Evolutionary conservation across 1,140 invertebrate species (phyloP).

Genomic region (Drosophila willistoni): DNA sequence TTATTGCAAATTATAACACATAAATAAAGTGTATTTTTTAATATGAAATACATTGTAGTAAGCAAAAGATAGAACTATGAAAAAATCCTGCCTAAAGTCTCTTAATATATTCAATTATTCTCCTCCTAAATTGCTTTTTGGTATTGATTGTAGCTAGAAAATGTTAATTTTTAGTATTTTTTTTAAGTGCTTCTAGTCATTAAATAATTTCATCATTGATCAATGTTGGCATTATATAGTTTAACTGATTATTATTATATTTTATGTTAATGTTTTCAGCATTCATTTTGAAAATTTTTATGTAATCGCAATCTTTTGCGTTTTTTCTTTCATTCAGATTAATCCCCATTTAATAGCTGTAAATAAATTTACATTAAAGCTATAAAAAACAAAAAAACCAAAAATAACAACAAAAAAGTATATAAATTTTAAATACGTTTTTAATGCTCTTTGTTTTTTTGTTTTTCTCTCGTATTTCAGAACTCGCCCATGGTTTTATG

Average conservation of each 20-base stretch:
- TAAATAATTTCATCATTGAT: too few species aligned
- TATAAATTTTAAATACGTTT: conserved; percentile 8
- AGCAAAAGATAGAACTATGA: too few species aligned
- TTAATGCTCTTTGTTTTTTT: conserved; percentile 20
- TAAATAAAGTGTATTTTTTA: too few species aligned
- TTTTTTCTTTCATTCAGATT: not conserved
- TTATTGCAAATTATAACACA: too few species aligned
- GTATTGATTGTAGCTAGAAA: not conserved
- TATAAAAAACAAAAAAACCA: not conserved
- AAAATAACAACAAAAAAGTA: not conserved
- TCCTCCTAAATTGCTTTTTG: too few species aligned
- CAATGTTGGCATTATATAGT: not conserved
- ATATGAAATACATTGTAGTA: too few species aligned
- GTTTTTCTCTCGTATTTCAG: conserved; percentile 50
- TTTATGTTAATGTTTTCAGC: not conserved
- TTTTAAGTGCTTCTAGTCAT: not conserved
- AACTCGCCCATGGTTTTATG: conserved; percentile 72
- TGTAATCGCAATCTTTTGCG: conserved; percentile 1
- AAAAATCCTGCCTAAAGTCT: too few species aligned
- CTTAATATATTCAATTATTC: too few species aligned
- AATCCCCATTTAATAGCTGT: conserved; percentile 7
- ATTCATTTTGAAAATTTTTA: not conserved
- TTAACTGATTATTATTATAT: not conserved
- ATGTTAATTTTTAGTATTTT: not conserved
- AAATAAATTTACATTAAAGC: conserved; percentile 11